These are phyloP conservation scores for Muntiacus muntjak DNA, from an alignment of 2,113 vertebrate species.

Conservation along the genomic window DNA sequence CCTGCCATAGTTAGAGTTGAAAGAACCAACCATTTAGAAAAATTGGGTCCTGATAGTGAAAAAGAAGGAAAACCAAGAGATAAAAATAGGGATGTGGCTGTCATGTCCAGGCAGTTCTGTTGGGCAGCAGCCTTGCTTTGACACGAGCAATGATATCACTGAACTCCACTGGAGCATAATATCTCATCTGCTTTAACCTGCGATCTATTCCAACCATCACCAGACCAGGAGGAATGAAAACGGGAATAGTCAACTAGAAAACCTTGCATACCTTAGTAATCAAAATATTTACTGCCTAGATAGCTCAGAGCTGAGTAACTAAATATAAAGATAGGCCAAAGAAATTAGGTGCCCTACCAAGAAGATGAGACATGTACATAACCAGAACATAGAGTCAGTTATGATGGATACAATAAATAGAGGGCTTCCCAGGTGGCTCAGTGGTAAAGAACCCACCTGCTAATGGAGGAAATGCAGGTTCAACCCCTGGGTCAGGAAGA, in stretches of 20 bases:
- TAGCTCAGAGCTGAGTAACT: background rate
- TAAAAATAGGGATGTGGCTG: background rate
- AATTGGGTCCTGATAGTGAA: background rate
- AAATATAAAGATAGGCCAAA: background rate
- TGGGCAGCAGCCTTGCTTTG: background rate
- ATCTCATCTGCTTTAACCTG: background rate
- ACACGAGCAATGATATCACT: rapidly evolving
- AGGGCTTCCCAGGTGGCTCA: background rate
- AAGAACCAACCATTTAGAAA: background rate
- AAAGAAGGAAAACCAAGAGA: background rate
- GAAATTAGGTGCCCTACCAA: background rate
- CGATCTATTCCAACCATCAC: background rate
- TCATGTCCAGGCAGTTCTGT: rapidly evolving
- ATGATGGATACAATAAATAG: background rate
- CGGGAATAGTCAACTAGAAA: background rate
- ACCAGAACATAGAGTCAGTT: background rate
- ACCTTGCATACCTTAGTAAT: background rate
- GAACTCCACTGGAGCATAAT: rapidly evolving
- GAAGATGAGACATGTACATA: background rate
- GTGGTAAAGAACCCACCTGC: background rate
- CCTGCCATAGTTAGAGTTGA: background rate
- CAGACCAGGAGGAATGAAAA: background rate
- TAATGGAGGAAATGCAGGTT: background rate
- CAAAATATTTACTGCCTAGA: background rate
- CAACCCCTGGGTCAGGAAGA: background rate